Evolutionary conservation across 2,888 invertebrate species (phyloP), one percentile per base, ranked within the genome.

Genomic region (Odontothrips loti): DNA sequence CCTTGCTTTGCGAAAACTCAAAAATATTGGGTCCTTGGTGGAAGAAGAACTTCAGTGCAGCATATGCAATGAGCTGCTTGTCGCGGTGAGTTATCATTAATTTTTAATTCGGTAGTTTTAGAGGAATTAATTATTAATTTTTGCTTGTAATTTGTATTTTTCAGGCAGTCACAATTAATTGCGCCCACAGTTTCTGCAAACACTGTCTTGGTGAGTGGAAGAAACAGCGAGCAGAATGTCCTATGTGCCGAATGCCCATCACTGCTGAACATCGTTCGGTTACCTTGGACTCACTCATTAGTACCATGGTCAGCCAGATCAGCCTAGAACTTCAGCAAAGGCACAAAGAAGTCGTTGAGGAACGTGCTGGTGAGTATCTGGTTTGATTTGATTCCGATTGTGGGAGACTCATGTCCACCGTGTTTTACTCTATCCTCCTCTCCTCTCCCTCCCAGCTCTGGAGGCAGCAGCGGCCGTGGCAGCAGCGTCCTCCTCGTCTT

Each of bases 111-210:
- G 2, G 1, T 20, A 51, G 51, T 20, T 17, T 20, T 2, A 51
- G 12, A 48, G 9, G 48, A 4, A 43, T 43, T 17, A 10, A 51
- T 51, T 20, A 20, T 51, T 51, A 43, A 43, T 6, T 4, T 43
- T 43, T 58, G 58, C 58, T 58, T 17, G 23, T 23, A 48, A 51
- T 51, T 51, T 6, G 6, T 43, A 43, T 43, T 68, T 23, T 68
- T 23, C 68, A 68, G 68, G 68, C 68, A n/a, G 68, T 68, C 68
- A 68, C 68, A 9, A 68, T 68, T 4, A 68, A 68, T 23, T 68
- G 68, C 11, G 68, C 68, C 68, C 68, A 68, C 68, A 68, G 68
- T 68, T 68, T 68, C 4, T 68, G 68, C 68, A 68, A 68, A 68
- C 68, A 68, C 23, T 68, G 68, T 11, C 68, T 68, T 23, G 68